phyloP scores from a whole-genome alignment of 2,113 vertebrate species.

The human (Homo sapiens) region DNA sequence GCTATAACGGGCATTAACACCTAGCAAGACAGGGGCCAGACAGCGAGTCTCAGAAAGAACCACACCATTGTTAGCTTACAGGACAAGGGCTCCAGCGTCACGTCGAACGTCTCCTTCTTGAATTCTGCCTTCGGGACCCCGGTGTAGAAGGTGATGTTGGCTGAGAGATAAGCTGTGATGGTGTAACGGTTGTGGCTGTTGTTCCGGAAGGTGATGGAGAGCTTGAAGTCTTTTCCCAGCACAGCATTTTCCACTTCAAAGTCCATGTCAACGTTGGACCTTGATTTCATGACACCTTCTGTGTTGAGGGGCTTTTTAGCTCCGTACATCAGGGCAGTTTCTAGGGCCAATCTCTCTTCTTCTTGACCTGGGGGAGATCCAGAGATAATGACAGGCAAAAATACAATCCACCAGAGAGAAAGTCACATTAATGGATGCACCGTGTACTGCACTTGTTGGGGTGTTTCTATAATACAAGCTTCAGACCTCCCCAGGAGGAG shows the following conservation, averaged over 20 bases:
- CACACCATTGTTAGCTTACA: constrained; percentile 79
- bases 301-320: constrained; percentile 84
- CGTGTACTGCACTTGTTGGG: rapidly evolving
- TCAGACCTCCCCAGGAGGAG: neutral
- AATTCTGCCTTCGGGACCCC: constrained; percentile 91
- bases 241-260: constrained; percentile 85
- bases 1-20: neutral
- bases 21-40: neutral
- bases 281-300: constrained; percentile 68
- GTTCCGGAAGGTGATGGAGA: constrained; percentile 91
- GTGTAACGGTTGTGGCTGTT: constrained; percentile 82
- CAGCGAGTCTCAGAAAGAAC: neutral
- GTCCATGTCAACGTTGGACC: constrained; percentile 87
- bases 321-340: constrained; percentile 92
- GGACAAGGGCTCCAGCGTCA: constrained; percentile 79
- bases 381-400: constrained; percentile 46
- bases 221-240: constrained; percentile 89
- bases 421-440: rapidly evolving
- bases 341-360: constrained; percentile 92
- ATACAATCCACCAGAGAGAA: neutral
- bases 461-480: too few relatives aligned
- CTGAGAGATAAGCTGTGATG: constrained; percentile 87
- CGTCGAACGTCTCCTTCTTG: constrained; percentile 84
- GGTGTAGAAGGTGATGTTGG: constrained; percentile 93
- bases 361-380: constrained; percentile 85